Conservation (phyloP, 2,888 invertebrate species). For the Amblyteles armatorius region DNA sequence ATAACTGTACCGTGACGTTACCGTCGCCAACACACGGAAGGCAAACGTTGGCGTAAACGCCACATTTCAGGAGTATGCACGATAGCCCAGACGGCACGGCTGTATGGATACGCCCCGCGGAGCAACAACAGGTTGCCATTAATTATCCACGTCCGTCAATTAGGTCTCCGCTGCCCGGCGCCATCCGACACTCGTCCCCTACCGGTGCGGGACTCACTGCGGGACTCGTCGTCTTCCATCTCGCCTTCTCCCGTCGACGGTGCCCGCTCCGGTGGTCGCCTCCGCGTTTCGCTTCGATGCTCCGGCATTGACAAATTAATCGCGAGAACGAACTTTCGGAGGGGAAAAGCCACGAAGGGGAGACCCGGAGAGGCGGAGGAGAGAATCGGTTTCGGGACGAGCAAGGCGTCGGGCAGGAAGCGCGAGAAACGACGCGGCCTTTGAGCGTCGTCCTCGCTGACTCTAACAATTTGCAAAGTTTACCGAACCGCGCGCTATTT, state of each 20-base stretch:
- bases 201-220: constrained; percentile 12
- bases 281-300: constrained; percentile 47
- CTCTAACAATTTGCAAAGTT: constrained; percentile 64
- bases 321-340: constrained; percentile 52
- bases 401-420: constrained; percentile 19
- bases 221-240: constrained; percentile 42
- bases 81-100: constrained; percentile 20
- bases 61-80: constrained; percentile 34
- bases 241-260: constrained; percentile 24
- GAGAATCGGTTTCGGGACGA: constrained; percentile 23
- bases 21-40: not conserved
- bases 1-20: not conserved
- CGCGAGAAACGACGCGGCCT: constrained; percentile 38
- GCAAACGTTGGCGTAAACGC: not conserved
- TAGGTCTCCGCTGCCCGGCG: constrained; percentile 61
- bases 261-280: constrained; percentile 19
- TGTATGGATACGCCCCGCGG: constrained; percentile 48
- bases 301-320: constrained; percentile 66
- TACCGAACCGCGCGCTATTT: constrained; percentile 47
- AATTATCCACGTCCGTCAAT: constrained; percentile 73
- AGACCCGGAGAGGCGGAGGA: constrained; percentile 7
- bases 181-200: constrained; percentile 54
- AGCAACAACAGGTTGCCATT: constrained; percentile 74
- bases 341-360: not conserved
- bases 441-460: constrained; percentile 53